Base-by-base conservation (phyloP, 2,113 vertebrate genomes). In the Myiozetetes cayanensis region DNA sequence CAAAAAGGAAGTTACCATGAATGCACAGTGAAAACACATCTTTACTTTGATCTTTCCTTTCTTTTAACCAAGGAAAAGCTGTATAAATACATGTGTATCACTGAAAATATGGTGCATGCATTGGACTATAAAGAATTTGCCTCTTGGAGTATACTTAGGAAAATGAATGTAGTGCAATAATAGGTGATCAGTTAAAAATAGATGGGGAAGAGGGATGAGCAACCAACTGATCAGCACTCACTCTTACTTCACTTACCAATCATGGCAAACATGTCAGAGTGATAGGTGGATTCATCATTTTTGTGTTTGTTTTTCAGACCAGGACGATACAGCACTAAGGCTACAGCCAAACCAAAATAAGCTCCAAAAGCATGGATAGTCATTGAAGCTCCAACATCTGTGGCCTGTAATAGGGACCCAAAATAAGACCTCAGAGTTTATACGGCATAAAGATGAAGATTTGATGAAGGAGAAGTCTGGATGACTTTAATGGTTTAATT, bases 191-290 rank as follows among this genome's bases (percentile, higher is more conserved):
- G 19, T n/a, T 41, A 65, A 87, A 50, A 24, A 10, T 17, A 50
- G 3, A 17, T 12, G 20, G 79, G 37, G 68, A 39, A 44, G 15
- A 67, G 8, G 5, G 4, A 22, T 62, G 53, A 87, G 25, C 21
- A 80, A 4, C 21, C 37, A 61, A 5, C 27, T 62, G 15, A 37
- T n/a, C 23, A 70, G 3, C 15, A 49, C 3, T 77, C 0, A 1
- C 4, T 86, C 8, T 61, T 43, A 4, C 9, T 87, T 77, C 62
- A 96, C 98, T 98, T 97, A 99, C 99, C 99, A 43, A 99, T 99
- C 99, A 99, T 99, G 28, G 99, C 99, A 94, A 99, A 99, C 67
- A 99, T 5, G 67, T 99, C 99, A 0, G 99, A 99, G 77, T 99
- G 98, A 81, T 99, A 99, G 33, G 97, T 98, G 20, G 99, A 99